These are phyloP conservation scores for Clarias pachynema DNA, from an alignment of 2,797 vertebrate species.

Conservation along the genomic window DNA sequence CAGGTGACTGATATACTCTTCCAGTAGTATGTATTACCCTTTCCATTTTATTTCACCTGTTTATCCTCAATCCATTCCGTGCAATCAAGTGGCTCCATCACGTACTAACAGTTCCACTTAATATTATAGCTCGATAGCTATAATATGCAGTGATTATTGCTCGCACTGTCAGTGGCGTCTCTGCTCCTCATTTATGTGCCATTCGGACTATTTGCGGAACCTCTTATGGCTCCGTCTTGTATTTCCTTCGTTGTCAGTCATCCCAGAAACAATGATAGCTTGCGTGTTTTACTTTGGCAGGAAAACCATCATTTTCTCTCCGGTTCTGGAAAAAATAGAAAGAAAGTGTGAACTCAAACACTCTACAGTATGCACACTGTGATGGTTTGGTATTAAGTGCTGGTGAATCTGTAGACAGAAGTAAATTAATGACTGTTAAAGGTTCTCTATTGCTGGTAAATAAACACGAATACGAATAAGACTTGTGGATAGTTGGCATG, in stretches of 20 bases:
- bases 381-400: not conserved
- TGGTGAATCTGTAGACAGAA: conserved; percentile 14
- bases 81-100: not conserved
- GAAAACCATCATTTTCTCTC: conserved; percentile 25
- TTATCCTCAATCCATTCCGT: not conserved
- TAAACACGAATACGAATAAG: not conserved
- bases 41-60: not conserved
- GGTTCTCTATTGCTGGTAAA: not conserved
- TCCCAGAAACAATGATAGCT: conserved; percentile 42
- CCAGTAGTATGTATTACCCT: not conserved
- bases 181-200: conserved; percentile 27
- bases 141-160: conserved; percentile 10
- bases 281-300: conserved; percentile 33
- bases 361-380: not conserved
- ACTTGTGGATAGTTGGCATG: not conserved
- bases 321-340: not conserved
- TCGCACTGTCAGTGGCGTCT: conserved; percentile 39
- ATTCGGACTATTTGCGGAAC: conserved; percentile 50
- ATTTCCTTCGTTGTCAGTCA: conserved; percentile 44
- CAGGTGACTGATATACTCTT: not conserved
- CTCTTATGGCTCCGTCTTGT: conserved; percentile 30
- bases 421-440: conserved; percentile 12
- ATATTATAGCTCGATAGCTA: conserved; percentile 20
- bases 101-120: conserved; percentile 26
- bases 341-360: not conserved